Evolutionary conservation across 64 coral and sea anemone species (phyloP).

Genomic region (Pocillopora verrucosa): DNA sequence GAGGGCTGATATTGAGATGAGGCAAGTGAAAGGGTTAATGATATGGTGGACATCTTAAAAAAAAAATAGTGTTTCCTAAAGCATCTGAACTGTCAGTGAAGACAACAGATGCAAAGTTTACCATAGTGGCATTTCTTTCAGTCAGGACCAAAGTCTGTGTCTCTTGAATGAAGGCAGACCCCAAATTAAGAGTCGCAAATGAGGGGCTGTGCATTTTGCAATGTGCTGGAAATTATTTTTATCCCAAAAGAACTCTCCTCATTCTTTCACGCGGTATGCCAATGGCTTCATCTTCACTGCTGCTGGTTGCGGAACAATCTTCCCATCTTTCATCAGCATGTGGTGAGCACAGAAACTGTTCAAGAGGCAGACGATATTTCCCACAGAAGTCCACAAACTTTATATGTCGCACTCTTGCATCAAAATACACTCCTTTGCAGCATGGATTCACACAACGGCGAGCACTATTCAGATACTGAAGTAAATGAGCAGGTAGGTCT

Average conservation of each 20-base stretch:
- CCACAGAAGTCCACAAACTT: constrained; percentile 99
- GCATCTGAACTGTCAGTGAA: no score
- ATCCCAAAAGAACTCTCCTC: constrained; percentile 89
- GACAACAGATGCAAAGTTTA: neutral
- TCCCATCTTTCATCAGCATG: constrained; percentile 96
- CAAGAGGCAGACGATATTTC: constrained; percentile 94
- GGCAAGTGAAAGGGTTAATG: no score
- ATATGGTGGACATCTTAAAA: no score
- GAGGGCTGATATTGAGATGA: no score
- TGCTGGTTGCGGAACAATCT: constrained; percentile 54
- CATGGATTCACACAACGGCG: constrained; percentile 85
- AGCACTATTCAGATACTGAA: constrained; percentile 92
- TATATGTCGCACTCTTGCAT: constrained; percentile 77
- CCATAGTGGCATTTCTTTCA: no score
- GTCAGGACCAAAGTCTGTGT: neutral
- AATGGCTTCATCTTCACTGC: constrained; percentile 88
- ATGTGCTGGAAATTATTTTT: neutral
- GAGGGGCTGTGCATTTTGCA: neutral
- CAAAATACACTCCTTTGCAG: constrained; percentile 97
- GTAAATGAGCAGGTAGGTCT: constrained; percentile 70
- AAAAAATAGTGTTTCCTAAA: no score
- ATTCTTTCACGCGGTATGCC: constrained; percentile 65
- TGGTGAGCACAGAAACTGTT: constrained; percentile 96
- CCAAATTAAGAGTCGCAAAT: neutral
- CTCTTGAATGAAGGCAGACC: no score